Conservation (phyloP, 2,113 vertebrate genomes). For the Paracanthobrama guichenoti region DNA sequence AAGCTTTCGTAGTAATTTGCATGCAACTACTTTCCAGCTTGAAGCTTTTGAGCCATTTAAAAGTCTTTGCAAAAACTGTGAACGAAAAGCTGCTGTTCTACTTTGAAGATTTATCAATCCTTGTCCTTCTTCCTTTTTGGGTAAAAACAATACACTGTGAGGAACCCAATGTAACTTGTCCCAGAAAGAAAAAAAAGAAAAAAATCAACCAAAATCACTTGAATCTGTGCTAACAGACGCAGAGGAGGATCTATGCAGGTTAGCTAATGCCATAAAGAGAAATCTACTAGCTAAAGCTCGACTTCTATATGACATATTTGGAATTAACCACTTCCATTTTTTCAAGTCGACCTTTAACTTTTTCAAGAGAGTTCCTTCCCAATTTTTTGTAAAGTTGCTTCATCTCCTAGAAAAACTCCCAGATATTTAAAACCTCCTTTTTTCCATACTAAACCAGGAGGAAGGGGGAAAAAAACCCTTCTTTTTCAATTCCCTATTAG, state of each 20-base stretch:
- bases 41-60: background rate
- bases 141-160: background rate
- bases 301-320: background rate
- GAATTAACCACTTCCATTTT: background rate
- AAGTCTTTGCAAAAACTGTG: background rate
- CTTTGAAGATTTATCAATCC: background rate
- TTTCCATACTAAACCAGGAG: background rate
- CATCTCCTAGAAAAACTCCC: background rate
- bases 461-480: background rate
- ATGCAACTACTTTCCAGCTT: background rate
- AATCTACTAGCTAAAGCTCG: background rate
- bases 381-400: background rate
- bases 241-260: background rate
- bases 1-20: background rate
- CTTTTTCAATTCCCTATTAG: background rate
- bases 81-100: background rate
- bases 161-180: constrained; percentile 14
- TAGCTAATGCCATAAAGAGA: background rate
- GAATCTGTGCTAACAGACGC: background rate
- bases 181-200: no score
- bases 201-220: background rate
- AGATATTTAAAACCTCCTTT: constrained; percentile 8
- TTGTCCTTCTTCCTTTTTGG: background rate
- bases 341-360: no score
- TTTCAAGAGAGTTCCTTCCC: background rate